Evolutionary conservation across 2,888 invertebrate genomes (phyloP), one percentile per base, ranked within the genome.

Genomic region (Leucozona laternaria): DNA sequence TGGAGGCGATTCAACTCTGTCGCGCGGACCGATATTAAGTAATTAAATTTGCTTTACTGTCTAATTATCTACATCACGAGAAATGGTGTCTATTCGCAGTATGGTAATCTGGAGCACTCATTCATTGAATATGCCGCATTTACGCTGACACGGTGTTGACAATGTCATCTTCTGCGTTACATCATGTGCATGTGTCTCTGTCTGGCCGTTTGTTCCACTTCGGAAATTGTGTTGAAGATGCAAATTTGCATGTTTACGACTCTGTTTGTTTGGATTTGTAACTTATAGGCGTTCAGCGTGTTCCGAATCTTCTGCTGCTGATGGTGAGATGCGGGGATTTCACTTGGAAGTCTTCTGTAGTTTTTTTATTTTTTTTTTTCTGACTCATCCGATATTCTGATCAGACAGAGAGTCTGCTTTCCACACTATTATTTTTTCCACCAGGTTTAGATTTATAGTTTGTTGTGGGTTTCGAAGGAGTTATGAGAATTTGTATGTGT

Each of bases 371-470:
- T 50, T 34, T 15, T 34, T 15, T 31, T 20, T 66, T 20, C 73
- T 86, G 81, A 86, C 73, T 82, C 86, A 86, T 82, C 70, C 45
- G 73, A 75, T 86, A 77, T 81, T 86, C 70, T 73, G 78, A 68
- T 82, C 82, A 86, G 86, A 86, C 86, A 75, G 78, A 66, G 82
- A 71, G 82, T 60, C 82, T 78, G 40, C 78, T 72, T 45, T 64
- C 15, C 34, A 60, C 13, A 58, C 15, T 25, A 13, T 50, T 50
- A 31, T 58, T 57, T 55, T 55, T 25, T 15, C n/a, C 4, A 0
- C 43, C 53, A n/a, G 73, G 25, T 25, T 3, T 75, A 73, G 64
- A 73, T 80, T 80, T 80, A 80, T 85, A 37, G 76, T 53, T 70
- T 62, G 64, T 48, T 53, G 80, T 85, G 76, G 84, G 77, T 13